These are phyloP conservation scores for Psittacara wagleri DNA, from an alignment of 2,113 vertebrate genomes.

Conservation along the genomic window DNA sequence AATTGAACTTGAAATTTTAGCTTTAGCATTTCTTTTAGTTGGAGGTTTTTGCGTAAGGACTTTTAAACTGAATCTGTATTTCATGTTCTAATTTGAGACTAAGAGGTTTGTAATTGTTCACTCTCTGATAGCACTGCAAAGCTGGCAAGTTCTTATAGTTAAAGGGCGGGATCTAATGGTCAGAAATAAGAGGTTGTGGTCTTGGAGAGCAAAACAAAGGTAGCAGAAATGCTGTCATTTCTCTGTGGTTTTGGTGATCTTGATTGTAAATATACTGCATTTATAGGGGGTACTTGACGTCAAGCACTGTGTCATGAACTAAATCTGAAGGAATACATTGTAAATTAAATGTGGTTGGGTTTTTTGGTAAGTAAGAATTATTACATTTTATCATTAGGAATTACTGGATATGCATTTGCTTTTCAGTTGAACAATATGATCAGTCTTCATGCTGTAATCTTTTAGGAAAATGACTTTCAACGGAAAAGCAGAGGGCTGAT, in stretches of 20 bases:
- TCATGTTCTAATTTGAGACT: neutral
- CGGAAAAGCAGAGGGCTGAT: constrained; percentile 26
- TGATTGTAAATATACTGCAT: neutral
- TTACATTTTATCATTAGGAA: neutral
- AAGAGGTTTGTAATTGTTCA: neutral
- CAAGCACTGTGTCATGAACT: neutral
- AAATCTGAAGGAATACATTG: neutral
- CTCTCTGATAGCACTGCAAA: neutral
- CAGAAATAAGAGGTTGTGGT: neutral
- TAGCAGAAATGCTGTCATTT: neutral
- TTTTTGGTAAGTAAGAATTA: neutral
- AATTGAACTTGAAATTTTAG: neutral
- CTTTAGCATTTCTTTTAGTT: neutral
- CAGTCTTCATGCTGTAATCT: constrained; percentile 3
- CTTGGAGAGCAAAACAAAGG: neutral
- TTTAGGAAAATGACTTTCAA: neutral
- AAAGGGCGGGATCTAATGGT: neutral
- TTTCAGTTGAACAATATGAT: neutral
- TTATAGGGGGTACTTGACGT: neutral
- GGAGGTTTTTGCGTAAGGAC: neutral
- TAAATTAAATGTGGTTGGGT: neutral
- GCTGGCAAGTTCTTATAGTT: neutral
- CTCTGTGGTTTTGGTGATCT: neutral
- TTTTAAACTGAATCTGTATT: neutral
- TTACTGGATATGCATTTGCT: neutral